A percentile compares a stretch with the other conserved stretches of the same genome.
These are phyloP conservation scores for Acropora yongei DNA, from an alignment of 64 coral and sea anemone species.

Conservation along the genomic window DNA sequence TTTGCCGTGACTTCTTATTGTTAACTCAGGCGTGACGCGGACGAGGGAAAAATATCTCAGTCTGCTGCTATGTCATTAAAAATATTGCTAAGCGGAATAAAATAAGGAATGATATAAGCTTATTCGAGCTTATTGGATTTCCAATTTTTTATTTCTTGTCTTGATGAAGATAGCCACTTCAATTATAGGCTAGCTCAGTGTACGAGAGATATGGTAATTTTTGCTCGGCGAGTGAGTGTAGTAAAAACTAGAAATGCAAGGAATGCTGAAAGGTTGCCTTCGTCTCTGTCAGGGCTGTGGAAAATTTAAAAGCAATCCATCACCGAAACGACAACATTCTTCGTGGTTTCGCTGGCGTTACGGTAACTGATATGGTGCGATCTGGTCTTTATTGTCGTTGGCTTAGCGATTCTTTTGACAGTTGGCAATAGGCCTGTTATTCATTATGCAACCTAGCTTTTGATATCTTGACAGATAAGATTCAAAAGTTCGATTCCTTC, in stretches of 20 bases:
- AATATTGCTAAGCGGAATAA: too few species aligned
- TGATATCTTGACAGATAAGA: neutral
- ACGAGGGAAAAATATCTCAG: too few species aligned
- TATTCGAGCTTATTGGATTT: too few species aligned
- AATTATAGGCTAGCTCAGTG: neutral
- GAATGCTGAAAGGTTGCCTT: neutral
- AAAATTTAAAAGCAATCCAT: too few species aligned
- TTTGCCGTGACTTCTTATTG: too few species aligned
- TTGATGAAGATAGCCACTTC: too few species aligned
- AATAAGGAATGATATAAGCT: too few species aligned
- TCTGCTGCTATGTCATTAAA: too few species aligned
- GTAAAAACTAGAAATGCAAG: neutral
- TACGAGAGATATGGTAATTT: neutral
- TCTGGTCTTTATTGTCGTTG: neutral
- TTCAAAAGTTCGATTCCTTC: neutral
- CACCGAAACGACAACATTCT: too few species aligned
- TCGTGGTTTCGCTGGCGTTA: neutral
- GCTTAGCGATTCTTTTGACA: neutral
- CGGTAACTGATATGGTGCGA: neutral
- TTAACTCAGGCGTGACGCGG: too few species aligned
- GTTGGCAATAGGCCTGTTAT: neutral
- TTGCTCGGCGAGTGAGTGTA: neutral
- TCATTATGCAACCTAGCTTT: neutral
- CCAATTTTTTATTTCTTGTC: too few species aligned
- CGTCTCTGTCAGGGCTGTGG: too few species aligned